These are phyloP conservation scores for Ciconia nigra DNA, from an alignment of 2,797 vertebrate species.

Conservation along the genomic window DNA sequence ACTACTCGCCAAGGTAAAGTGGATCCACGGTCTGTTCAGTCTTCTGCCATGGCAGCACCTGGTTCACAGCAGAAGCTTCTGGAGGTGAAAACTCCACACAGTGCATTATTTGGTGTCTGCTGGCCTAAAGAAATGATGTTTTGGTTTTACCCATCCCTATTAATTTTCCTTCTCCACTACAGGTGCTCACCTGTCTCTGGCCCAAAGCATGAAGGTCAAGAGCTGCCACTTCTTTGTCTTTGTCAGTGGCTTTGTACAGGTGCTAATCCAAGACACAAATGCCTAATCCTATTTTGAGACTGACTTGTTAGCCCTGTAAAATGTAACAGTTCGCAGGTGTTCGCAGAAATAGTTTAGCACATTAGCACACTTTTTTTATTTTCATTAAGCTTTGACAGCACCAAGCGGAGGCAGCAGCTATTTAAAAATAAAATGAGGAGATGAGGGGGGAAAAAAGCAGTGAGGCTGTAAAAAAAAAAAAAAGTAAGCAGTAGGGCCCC, in stretches of 20 bases:
- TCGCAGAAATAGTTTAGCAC: neutral
- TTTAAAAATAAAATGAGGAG: neutral
- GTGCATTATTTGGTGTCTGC: neutral
- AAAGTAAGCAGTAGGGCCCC: neutral
- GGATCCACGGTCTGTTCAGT: neutral
- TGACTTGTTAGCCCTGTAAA: constrained; percentile 14
- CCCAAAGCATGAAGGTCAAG: neutral
- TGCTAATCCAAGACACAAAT: constrained; percentile 2
- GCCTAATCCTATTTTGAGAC: constrained; percentile 20
- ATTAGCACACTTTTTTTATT: neutral
- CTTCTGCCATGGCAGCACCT: neutral
- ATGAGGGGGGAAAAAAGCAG: neutral
- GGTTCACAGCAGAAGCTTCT: neutral
- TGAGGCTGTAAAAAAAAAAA: neutral
- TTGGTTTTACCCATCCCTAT: neutral
- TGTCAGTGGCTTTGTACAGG: neutral
- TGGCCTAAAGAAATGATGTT: neutral
- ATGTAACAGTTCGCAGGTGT: constrained; percentile 4
- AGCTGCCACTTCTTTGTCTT: neutral
- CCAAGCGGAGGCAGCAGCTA: neutral
- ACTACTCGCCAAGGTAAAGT: neutral
- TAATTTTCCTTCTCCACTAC: neutral
- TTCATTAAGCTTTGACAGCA: neutral
- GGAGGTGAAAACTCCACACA: neutral
- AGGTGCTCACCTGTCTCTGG: neutral